Base-by-base conservation (phyloP, 2,888 invertebrate genomes). In the Hydrotaea cyrtoneurina region DNA sequence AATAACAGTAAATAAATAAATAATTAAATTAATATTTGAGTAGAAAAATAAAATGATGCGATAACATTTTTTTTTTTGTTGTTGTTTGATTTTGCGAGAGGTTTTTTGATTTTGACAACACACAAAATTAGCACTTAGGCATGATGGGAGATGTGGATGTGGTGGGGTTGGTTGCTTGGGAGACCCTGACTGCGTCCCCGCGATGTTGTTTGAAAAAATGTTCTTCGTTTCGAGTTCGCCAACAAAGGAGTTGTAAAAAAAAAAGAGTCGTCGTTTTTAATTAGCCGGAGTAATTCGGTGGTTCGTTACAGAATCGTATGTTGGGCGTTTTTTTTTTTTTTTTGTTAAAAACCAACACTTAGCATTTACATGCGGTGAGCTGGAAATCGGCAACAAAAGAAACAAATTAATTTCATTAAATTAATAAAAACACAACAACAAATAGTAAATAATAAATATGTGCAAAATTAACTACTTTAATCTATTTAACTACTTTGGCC, bases 161-260 rank as follows among this genome's bases (percentile, higher is more conserved):
- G 8, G 17, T 53, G 43, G 57, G 39, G 55, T 43, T 66, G 50
- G 36, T 15, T 46, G 21, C 7, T 31, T 31, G 31, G 31, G 31
- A 7, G 31, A n/a, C n/a, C n/a, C n/a, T n/a, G n/a, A n/a, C n/a
- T 31, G 31, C 39, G 36, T 76, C 23, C 8, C 11, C 36, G 19
- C 74, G 36, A 74, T 73, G 69, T 71, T 84, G 82, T 87, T 31
- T 87, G 86, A 86, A 86, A 86, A 86, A 85, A 85, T 83, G 50
- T 84, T 76, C 82, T 86, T 84, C 79, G 82, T 84, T 86, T 84
- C 80, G 84, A 76, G 43, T 31, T 86, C 81, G 85, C 86, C 82
- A 74, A 74, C 59, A 78, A 21, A 64, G 19, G 10, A 31, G 46
- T 59, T 55, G n/a, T 13, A 39, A 21, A 39, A 13, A 39, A 31